Evolutionary conservation across 2,888 invertebrate species (phyloP).

Genomic region (Agrypnus murinus): DNA sequence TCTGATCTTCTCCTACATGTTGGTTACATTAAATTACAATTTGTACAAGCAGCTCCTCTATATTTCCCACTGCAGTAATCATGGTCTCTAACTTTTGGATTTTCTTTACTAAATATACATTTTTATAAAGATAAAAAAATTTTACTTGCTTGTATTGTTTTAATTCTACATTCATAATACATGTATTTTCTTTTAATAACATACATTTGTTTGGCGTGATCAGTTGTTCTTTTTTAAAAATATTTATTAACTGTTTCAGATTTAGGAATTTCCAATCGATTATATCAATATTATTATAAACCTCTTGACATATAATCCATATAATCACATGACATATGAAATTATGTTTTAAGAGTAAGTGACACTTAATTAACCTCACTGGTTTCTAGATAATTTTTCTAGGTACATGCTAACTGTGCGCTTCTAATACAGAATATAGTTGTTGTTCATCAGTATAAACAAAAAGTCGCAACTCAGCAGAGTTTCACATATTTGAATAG

Average conservation of each 20-base stretch:
- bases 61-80: slow-evolving; percentile 1
- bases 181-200: slow-evolving; percentile 11
- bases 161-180: neutral
- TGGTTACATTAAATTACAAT: slow-evolving; percentile 13
- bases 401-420: no score
- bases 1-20: no score
- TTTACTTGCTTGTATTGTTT: neutral
- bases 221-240: neutral
- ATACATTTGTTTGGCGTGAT: neutral
- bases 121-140: slow-evolving; percentile 3
- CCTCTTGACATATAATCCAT: slow-evolving; percentile 12
- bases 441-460: no score
- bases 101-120: neutral
- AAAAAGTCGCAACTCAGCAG: no score
- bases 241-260: neutral
- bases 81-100: slow-evolving; percentile 3
- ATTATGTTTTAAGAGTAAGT: no score
- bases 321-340: neutral
- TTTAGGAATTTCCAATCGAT: neutral
- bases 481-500: no score
- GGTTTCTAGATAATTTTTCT: no score
- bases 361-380: no score
- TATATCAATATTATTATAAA: slow-evolving; percentile 14
- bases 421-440: no score
- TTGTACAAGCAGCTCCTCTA: slow-evolving; percentile 14